phyloP scores from a whole-genome alignment of 2,797 vertebrate species.

The Urosaurus nigricauda region DNA sequence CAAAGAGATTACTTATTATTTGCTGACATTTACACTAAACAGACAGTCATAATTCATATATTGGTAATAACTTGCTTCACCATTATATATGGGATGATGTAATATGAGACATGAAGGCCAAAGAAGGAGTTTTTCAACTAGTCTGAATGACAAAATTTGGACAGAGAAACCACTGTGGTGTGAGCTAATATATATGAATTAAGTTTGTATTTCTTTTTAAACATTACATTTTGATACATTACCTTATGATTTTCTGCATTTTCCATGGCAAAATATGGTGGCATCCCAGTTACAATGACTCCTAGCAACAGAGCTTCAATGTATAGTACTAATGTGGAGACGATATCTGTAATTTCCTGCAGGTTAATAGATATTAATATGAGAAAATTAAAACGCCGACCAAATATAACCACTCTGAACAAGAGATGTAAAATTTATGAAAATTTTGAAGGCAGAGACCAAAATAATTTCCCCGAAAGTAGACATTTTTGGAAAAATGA shows the following conservation, averaged over 20 bases:
- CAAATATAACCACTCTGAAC: not conserved
- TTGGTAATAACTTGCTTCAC: too few relatives aligned
- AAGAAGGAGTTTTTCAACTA: too few relatives aligned
- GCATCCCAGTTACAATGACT: slow-evolving; percentile 89
- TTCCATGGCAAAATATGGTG: slow-evolving; percentile 96
- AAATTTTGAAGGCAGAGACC: too few relatives aligned
- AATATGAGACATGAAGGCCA: too few relatives aligned
- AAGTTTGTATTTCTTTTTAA: not conserved
- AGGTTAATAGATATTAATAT: slow-evolving; percentile 28
- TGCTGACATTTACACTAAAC: too few relatives aligned
- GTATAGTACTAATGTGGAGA: slow-evolving; percentile 81
- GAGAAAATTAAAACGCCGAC: not conserved
- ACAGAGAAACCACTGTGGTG: not conserved
- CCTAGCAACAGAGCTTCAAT: slow-evolving; percentile 81
- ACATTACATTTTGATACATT: slow-evolving; percentile 27
- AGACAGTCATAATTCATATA: too few relatives aligned
- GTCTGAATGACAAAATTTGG: not conserved
- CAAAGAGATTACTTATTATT: too few relatives aligned
- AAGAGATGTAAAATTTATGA: too few relatives aligned
- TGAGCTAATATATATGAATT: not conserved
- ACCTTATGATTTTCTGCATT: slow-evolving; percentile 92
- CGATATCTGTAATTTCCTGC: slow-evolving; percentile 80
- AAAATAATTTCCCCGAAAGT: too few relatives aligned
- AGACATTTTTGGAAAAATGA: too few relatives aligned
- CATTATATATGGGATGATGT: too few relatives aligned